Percentiles rank a stretch among this genome's conserved stretches.
Evolutionary conservation across 2,797 vertebrate species (phyloP).

Genomic region (Morelia viridis): DNA sequence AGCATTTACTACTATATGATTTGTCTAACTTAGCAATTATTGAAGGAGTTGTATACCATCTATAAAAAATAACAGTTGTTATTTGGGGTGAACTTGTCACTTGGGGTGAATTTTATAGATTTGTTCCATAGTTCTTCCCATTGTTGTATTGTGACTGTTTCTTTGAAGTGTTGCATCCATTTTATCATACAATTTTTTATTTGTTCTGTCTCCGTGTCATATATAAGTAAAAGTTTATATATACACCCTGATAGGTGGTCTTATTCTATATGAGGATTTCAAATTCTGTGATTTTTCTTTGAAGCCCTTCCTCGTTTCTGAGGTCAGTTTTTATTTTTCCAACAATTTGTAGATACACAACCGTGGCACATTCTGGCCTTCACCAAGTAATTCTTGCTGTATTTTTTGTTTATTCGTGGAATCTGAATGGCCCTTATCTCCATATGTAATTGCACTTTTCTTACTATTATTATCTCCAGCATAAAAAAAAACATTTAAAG

Average conservation of each 20-base stretch:
- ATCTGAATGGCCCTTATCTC: not conserved
- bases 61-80: not conserved
- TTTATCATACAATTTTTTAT: not conserved
- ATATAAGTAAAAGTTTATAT: not conserved
- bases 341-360: not conserved
- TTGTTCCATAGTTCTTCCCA: not conserved
- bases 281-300: not conserved
- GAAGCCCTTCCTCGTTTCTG: not conserved
- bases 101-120: not conserved
- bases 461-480: not conserved
- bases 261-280: not conserved
- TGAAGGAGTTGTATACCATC: not conserved
- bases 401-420: not conserved
- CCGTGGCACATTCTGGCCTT: not conserved
- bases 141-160: not conserved
- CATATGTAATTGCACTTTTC: not conserved
- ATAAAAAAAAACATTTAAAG: not conserved
- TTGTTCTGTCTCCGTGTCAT: not conserved
- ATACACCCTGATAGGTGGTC: not conserved
- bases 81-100: too few species aligned
- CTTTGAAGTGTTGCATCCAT: not conserved
- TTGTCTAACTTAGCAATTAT: not conserved
- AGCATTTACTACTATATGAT: not conserved
- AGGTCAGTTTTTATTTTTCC: not conserved
- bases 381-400: not conserved